phyloP scores from a whole-genome alignment of 2,797 vertebrate species.

The Leptodactylus fallax region DNA sequence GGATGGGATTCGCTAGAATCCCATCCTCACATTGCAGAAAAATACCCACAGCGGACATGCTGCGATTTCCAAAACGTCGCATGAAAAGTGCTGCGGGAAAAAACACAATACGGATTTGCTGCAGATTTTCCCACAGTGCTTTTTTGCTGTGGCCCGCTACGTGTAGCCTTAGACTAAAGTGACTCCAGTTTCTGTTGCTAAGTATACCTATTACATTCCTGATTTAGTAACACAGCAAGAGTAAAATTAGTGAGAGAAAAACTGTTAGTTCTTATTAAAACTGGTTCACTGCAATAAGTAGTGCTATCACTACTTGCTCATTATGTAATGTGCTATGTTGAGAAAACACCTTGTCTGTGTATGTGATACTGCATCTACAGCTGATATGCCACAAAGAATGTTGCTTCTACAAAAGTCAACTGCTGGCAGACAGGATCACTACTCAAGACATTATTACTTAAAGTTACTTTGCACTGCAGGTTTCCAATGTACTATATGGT shows the following conservation, averaged over 20 bases:
- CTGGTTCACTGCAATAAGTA: background rate
- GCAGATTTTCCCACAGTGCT: no score
- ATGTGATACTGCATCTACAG: background rate
- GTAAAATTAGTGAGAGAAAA: background rate
- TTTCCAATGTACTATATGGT: no score
- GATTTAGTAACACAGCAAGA: background rate
- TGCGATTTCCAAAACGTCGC: no score
- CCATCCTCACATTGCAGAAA: no score
- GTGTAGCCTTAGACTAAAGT: background rate
- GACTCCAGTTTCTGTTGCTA: background rate
- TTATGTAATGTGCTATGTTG: background rate
- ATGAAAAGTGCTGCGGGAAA: no score
- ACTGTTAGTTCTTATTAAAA: background rate
- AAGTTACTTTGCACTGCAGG: no score
- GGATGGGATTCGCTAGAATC: no score
- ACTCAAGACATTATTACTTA: background rate
- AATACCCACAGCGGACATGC: no score
- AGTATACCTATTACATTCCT: background rate
- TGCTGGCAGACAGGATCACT: background rate
- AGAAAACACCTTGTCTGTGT: conserved; percentile 27
- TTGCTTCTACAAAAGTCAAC: background rate
- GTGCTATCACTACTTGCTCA: background rate
- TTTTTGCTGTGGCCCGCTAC: no score
- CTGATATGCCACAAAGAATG: background rate
- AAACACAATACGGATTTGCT: no score